A percentile compares a stretch with the other conserved stretches of the same genome.
phyloP scores from a whole-genome alignment of 2,113 vertebrate genomes.

The Nerophis lumbriciformis region DNA sequence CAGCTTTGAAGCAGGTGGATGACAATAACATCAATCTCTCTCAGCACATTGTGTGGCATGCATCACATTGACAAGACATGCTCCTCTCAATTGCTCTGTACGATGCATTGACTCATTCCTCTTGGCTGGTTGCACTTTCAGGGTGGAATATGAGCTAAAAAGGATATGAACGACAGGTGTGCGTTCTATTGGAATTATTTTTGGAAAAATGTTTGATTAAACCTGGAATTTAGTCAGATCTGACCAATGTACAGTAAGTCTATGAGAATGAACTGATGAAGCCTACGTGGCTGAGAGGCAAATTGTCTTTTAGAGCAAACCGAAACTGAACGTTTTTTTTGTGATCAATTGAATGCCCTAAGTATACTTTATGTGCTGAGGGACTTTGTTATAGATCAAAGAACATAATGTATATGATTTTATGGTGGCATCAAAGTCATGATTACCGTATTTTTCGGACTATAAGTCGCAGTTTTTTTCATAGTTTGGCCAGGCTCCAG shows the following conservation, averaged over 20 bases:
- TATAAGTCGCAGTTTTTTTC: too few species aligned
- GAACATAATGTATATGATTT: too few species aligned
- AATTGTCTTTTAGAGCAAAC: constrained; percentile 1
- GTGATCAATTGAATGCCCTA: too few species aligned
- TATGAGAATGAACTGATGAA: too few species aligned
- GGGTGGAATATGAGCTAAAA: constrained; percentile 41
- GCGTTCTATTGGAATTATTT: constrained; percentile 28
- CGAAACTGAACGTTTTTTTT: too few species aligned
- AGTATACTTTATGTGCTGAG: too few species aligned
- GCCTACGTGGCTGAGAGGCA: constrained; percentile 1
- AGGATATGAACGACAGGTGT: constrained; percentile 46
- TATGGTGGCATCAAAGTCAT: too few species aligned
- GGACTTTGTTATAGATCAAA: too few species aligned
- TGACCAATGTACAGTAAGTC: too few species aligned
- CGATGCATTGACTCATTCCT: constrained; percentile 67
- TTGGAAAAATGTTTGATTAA: constrained; percentile 20
- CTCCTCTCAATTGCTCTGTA: constrained; percentile 63
- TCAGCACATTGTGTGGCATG: constrained; percentile 72
- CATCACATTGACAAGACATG: constrained; percentile 56
- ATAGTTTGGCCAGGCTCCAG: too few species aligned
- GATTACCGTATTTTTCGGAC: too few species aligned
- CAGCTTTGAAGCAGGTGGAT: constrained; percentile 79
- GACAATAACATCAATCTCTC: constrained; percentile 80
- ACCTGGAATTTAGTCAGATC: not conserved
- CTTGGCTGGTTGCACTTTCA: constrained; percentile 40